Conservation (phyloP, 2,113 vertebrate genomes). For the Corythornis madagascariensis region DNA sequence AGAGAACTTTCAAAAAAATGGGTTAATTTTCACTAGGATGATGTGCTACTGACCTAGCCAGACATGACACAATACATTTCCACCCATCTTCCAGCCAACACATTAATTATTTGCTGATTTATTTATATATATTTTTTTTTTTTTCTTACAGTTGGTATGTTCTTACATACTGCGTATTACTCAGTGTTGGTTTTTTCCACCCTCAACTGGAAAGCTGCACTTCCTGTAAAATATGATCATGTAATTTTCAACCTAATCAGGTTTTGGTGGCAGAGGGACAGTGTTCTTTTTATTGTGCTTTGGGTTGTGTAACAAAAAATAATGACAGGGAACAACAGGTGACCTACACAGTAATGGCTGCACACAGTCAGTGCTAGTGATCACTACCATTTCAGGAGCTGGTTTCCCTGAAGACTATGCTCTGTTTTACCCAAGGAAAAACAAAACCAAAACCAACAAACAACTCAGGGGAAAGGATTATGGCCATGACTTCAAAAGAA, state of each 20-base stretch:
- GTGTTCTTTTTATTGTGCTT: background rate
- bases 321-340: background rate
- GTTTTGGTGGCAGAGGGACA: background rate
- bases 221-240: background rate
- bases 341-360: background rate
- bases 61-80: background rate
- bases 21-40: background rate
- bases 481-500: background rate
- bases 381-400: background rate
- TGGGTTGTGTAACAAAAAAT: background rate
- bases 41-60: background rate
- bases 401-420: background rate
- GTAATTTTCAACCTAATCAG: background rate
- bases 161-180: background rate
- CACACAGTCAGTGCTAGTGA: background rate
- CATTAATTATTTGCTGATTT: conserved; percentile 34
- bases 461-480: background rate
- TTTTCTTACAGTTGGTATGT: background rate
- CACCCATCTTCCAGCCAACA: background rate
- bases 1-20: background rate
- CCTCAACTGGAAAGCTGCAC: background rate
- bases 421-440: background rate
- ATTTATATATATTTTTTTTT: conserved; percentile 1
- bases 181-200: background rate
- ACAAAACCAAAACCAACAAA: background rate